Evolutionary conservation across 2,113 vertebrate genomes (phyloP), one percentile per base, ranked within the genome.

Genomic region (Butastur rufipennis): DNA sequence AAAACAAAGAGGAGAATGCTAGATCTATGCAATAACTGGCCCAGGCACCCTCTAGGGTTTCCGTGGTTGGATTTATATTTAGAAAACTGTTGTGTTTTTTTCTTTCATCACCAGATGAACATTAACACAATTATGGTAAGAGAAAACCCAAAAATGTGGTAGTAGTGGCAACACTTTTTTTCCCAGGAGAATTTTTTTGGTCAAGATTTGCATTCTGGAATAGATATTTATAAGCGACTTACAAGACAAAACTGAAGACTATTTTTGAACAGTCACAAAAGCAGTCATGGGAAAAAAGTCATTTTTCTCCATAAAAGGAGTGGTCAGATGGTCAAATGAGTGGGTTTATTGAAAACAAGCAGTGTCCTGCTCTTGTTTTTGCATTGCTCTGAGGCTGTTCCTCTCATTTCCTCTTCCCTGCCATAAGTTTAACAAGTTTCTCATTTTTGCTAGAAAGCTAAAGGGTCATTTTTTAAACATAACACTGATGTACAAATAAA

Each of bases 261-360:
- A 85, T 83, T 95, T 96, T 93, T 80, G 88, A 91, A 40, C 74
- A 66, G 62, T 61, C 77, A 31, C n/a, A 83, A 85, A 89, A 86
- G 29, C 53, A 86, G 70, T 56, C 92, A 56, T 97, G 95, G 95
- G 96, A 97, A 98, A 97, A 96, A 40, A 3, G 23, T 95, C 9
- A 16, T 47, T 86, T 96, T 93, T 93, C 19, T 59, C 96, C 96
- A 94, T 95, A 97, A 97, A 97, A 96, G 96, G 94, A 93, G 11
- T 36, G 65, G 66, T 88, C 95, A 93, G 81, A 77, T 84, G 81
- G 93, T 81, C 71, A 86, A 87, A 50, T 13, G 92, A 93, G 79
- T 93, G 79, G 84, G 73, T 82, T 97, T 95, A 94, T 74, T 87
- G 79, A 93, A 97, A 97, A 96, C 52, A 96, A 95, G 81, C 75